phyloP scores from a whole-genome alignment of 2,113 vertebrate species.

The Carassius auratus region DNA sequence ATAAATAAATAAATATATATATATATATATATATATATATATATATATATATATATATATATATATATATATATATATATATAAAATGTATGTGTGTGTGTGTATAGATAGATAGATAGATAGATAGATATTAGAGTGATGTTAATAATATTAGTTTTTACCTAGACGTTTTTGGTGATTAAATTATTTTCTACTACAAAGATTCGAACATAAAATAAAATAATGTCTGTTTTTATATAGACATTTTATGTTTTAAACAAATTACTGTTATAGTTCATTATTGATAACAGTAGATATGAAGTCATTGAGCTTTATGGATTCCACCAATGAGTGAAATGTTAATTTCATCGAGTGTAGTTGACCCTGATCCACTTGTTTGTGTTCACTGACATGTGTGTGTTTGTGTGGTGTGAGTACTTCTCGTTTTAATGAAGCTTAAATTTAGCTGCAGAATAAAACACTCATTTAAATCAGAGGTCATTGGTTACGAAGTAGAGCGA shows the following conservation, averaged over 20 bases:
- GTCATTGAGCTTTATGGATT: not conserved
- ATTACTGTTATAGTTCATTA: too few relatives aligned
- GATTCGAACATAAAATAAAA: not conserved
- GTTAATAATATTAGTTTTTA: not conserved
- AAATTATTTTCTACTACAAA: not conserved
- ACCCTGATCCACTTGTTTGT: not conserved
- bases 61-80: too few relatives aligned
- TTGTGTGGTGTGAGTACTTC: not conserved
- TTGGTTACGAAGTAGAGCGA: constrained; percentile 4
- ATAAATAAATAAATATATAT: too few relatives aligned
- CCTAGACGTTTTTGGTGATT: not conserved
- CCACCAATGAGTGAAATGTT: not conserved
- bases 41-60: too few relatives aligned
- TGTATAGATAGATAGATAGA: too few relatives aligned
- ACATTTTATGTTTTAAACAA: not conserved
- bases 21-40: too few relatives aligned
- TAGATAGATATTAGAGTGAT: too few relatives aligned
- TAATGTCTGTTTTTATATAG: not conserved
- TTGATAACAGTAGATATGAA: not conserved
- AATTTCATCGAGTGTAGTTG: too few relatives aligned
- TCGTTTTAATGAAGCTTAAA: constrained; percentile 12
- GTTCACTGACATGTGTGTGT: not conserved
- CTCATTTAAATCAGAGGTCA: constrained; percentile 29
- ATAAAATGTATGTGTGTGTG: too few relatives aligned
- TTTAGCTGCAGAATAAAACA: constrained; percentile 30